Evolutionary conservation across 2,888 invertebrate genomes (phyloP).

Genomic region (Dicranocentrus wangi): DNA sequence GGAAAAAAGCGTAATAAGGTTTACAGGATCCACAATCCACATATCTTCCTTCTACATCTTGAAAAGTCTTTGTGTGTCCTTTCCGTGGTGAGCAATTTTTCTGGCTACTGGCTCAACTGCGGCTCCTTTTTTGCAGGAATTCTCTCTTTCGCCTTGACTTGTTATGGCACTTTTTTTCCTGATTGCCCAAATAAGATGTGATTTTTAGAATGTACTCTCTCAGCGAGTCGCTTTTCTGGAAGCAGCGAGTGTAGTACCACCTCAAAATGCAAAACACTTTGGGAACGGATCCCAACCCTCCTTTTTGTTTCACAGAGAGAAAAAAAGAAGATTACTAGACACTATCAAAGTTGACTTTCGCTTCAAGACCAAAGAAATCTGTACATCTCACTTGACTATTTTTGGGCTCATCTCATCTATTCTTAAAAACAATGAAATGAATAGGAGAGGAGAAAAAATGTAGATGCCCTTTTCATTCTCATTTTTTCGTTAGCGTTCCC

Average conservation of each 20-base stretch:
- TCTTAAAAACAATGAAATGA: slow-evolving; percentile 14
- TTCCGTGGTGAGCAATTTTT: slow-evolving; percentile 16
- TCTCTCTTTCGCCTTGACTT: slow-evolving; percentile 23
- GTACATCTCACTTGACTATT: slow-evolving; percentile 4
- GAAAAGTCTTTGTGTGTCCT: not conserved
- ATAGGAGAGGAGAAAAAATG: not conserved
- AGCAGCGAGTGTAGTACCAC: not conserved
- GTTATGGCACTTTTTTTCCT: slow-evolving; percentile 27
- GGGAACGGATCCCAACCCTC: not conserved
- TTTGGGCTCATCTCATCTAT: slow-evolving; percentile 28
- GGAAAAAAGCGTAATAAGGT: slow-evolving; percentile 15
- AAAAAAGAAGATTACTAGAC: not conserved
- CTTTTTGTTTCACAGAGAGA: slow-evolving; percentile 13
- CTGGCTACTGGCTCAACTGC: slow-evolving; percentile 18
- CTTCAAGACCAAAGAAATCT: slow-evolving; percentile 9
- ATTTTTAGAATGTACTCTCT: not conserved
- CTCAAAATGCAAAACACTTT: not conserved
- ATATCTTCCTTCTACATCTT: not conserved
- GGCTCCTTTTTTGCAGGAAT: slow-evolving; percentile 7
- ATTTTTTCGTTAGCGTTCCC: too few relatives aligned
- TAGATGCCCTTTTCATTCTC: not conserved
- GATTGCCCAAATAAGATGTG: slow-evolving; percentile 13
- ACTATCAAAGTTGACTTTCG: slow-evolving; percentile 17
- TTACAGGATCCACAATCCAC: too few relatives aligned
- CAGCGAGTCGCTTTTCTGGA: not conserved